These are phyloP conservation scores for Neolamprologus toae DNA, from an alignment of 2,113 vertebrate genomes.

Conservation along the genomic window DNA sequence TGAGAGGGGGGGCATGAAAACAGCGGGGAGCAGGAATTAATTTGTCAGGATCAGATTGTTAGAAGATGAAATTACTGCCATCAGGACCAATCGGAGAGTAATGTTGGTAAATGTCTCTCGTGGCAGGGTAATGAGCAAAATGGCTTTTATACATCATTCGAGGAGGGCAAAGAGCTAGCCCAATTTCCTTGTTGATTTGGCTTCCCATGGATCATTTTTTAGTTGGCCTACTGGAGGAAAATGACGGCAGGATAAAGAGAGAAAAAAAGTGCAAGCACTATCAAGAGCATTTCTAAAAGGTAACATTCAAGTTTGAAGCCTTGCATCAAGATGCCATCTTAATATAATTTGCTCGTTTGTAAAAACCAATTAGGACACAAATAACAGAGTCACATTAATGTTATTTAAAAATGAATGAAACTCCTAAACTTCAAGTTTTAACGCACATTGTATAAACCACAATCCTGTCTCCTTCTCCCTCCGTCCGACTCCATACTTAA, in stretches of 20 bases:
- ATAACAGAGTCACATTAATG: conserved; percentile 24
- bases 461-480: conserved; percentile 11
- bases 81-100: conserved; percentile 63
- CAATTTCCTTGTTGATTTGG: conserved; percentile 60
- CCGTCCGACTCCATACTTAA: conserved; percentile 33
- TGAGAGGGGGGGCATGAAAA: background rate
- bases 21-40: conserved; percentile 41
- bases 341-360: conserved; percentile 28
- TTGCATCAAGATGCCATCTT: conserved; percentile 35
- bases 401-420: conserved; percentile 23
- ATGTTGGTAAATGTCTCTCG: conserved; percentile 46
- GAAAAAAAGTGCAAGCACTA: conserved; percentile 1
- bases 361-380: conserved; percentile 32
- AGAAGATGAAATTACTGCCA: conserved; percentile 63
- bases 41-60: conserved; percentile 65
- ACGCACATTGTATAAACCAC: conserved; percentile 12
- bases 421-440: conserved; percentile 6
- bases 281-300: conserved; percentile 36
- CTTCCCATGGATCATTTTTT: conserved; percentile 53
- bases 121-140: conserved; percentile 56
- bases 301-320: conserved; percentile 9
- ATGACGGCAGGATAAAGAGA: conserved; percentile 4
- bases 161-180: conserved; percentile 45
- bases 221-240: conserved; percentile 10
- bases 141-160: conserved; percentile 39